Percentiles rank a stretch among this genome's conserved stretches.
These are phyloP conservation scores for Procambarus virginalis DNA, from an alignment of 1,140 invertebrate genomes.

Conservation along the genomic window DNA sequence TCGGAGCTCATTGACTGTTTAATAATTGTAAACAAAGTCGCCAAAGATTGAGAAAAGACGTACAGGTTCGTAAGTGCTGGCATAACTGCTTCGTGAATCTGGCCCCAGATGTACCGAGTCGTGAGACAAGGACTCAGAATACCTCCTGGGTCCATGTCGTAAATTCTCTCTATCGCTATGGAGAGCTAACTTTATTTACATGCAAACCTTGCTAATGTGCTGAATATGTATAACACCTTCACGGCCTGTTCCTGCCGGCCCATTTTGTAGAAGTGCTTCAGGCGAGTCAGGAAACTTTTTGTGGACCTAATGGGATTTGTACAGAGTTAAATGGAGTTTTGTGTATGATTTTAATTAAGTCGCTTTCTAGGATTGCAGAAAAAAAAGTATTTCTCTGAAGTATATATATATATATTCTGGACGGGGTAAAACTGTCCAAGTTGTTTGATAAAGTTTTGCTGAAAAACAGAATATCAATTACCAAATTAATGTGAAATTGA, in stretches of 20 bases:
- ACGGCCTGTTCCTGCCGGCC: background rate
- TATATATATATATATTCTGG: slow-evolving; percentile 2
- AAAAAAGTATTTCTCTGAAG: slow-evolving; percentile 17
- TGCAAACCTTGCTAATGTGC: slow-evolving; percentile 46
- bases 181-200: slow-evolving; percentile 42
- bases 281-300: slow-evolving; percentile 31
- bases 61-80: too few species aligned
- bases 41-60: too few species aligned
- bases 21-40: too few species aligned
- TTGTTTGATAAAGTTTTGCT: slow-evolving; percentile 14
- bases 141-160: slow-evolving; percentile 26
- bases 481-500: background rate
- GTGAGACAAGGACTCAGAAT: background rate
- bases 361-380: slow-evolving; percentile 30
- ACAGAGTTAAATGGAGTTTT: slow-evolving; percentile 47
- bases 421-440: slow-evolving; percentile 8
- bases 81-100: too few species aligned
- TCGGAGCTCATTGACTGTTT: too few species aligned
- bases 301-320: slow-evolving; percentile 38
- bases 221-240: slow-evolving; percentile 46
- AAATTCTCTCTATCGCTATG: slow-evolving; percentile 49
- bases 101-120: too few species aligned
- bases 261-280: slow-evolving; percentile 6
- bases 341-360: slow-evolving; percentile 48
- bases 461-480: slow-evolving; percentile 2